Base-by-base conservation (phyloP, 2,888 invertebrate genomes). In the Hyalella azteca region DNA sequence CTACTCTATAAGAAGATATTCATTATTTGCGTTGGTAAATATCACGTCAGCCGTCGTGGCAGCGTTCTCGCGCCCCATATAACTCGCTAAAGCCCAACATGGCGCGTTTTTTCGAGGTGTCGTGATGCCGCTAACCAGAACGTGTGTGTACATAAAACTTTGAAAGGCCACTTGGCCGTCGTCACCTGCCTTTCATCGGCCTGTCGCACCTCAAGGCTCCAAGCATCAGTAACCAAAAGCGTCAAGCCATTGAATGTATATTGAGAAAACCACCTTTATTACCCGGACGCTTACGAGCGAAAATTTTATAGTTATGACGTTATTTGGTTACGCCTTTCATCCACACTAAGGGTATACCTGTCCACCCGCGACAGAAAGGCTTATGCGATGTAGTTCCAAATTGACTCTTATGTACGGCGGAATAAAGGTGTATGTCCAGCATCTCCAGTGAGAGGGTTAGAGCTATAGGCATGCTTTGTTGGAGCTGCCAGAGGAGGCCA, bases 91-190 rank as follows among this genome's bases (percentile, higher is more conserved):
- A 45, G 66, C 36, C 66, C 66, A 36, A 36, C 66, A 66, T 66
- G 66, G 66, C 66, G 32, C 32, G 66, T 66, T 66, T 66, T 66
- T 39, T 36, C 36, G 66, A 66, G 66, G 66, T 66, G 66, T 66
- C 66, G 66, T 66, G 66, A 66, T 66, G 66, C 66, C 29, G 66
- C 66, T 66, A 66, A 66, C 36, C 66, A 66, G 66, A 36, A 66
- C 66, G 32, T 66, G 66, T 66, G 66, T 66, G 66, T 66, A 66
- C 66, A 66, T 66, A 66, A 66, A 66, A 66, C 66, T 66, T 66
- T 66, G 66, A 66, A 66, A 66, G 66, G 66, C 66, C 66, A 66
- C 66, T 66, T 66, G 66, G 66, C 66, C 66, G 66, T 66, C 66
- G 66, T 66, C 66, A 66, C 66, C 66, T 66, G 66, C 66, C 66